Percentiles rank a stretch among this genome's conserved stretches.
Evolutionary conservation across 2,113 vertebrate species (phyloP).

Genomic region (Callionymus lyra): DNA sequence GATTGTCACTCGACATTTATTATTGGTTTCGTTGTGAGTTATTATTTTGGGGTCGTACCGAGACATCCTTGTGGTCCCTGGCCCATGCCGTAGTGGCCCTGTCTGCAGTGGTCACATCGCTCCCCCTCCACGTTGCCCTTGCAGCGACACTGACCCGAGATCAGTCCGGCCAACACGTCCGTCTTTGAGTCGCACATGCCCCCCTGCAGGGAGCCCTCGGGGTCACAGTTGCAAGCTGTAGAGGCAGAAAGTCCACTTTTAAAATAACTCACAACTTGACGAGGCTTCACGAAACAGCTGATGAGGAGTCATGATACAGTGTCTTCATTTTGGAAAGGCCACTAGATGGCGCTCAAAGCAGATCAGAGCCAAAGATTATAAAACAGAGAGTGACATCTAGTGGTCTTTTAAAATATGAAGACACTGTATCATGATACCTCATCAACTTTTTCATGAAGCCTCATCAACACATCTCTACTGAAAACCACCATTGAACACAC

Average conservation of each 20-base stretch:
- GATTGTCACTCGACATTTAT: not conserved
- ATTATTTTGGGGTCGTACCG: conserved; percentile 58
- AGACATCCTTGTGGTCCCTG: conserved; percentile 79
- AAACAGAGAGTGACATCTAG: too few species aligned
- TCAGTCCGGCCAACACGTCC: conserved; percentile 74
- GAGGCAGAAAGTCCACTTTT: conserved; percentile 5
- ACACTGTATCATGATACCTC: too few species aligned
- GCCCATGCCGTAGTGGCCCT: conserved; percentile 82
- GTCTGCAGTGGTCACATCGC: conserved; percentile 85
- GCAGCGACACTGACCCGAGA: conserved; percentile 91
- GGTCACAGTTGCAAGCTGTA: conserved; percentile 84
- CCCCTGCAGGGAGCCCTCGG: conserved; percentile 77
- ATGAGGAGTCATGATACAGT: too few species aligned
- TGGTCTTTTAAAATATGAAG: too few species aligned
- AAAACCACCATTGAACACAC: too few species aligned
- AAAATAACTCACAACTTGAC: too few species aligned
- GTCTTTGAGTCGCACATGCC: conserved; percentile 85
- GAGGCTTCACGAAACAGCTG: too few species aligned
- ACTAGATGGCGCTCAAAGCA: too few species aligned
- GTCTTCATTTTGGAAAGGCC: too few species aligned
- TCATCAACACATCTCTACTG: too few species aligned
- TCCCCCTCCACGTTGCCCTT: conserved; percentile 86
- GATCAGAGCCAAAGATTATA: too few species aligned
- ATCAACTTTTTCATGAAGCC: too few species aligned
- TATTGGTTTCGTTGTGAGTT: not conserved